Conservation (phyloP, 2,888 invertebrate species). For the Dione juno region DNA sequence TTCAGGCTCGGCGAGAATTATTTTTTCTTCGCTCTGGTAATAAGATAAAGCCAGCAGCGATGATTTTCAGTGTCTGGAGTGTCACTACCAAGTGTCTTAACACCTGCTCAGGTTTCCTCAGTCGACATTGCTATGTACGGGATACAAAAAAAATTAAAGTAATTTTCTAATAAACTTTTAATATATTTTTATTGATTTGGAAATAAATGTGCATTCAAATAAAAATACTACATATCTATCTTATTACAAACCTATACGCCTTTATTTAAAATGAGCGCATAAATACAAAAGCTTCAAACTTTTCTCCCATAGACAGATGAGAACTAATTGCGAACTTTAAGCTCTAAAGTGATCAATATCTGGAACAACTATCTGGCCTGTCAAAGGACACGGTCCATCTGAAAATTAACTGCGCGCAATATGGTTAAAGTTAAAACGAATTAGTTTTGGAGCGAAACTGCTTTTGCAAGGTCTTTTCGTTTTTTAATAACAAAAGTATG, state of each 20-base stretch:
- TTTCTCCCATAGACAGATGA: slow-evolving; percentile 13
- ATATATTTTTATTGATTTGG: no score
- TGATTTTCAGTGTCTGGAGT: no score
- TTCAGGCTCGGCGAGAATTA: no score
- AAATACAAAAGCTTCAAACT: slow-evolving; percentile 15
- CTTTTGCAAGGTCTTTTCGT: not conserved
- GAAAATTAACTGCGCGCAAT: slow-evolving; percentile 14
- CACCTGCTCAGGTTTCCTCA: no score
- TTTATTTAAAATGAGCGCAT: not conserved
- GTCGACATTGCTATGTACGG: no score
- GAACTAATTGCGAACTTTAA: slow-evolving; percentile 20
- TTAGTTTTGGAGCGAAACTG: slow-evolving; percentile 12
- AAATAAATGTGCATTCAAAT: no score
- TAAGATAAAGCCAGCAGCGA: no score
- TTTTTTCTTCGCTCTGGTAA: no score
- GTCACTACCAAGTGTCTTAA: no score
- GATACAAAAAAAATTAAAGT: no score
- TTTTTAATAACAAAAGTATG: not conserved
- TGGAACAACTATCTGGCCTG: slow-evolving; percentile 7
- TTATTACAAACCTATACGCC: not conserved
- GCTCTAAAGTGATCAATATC: slow-evolving; percentile 28
- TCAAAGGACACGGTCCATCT: slow-evolving; percentile 21
- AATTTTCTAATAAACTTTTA: no score
- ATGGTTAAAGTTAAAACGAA: slow-evolving; percentile 6
- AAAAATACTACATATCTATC: no score